phyloP scores from a whole-genome alignment of 2,888 invertebrate species.

The Agrotis ipsilon region DNA sequence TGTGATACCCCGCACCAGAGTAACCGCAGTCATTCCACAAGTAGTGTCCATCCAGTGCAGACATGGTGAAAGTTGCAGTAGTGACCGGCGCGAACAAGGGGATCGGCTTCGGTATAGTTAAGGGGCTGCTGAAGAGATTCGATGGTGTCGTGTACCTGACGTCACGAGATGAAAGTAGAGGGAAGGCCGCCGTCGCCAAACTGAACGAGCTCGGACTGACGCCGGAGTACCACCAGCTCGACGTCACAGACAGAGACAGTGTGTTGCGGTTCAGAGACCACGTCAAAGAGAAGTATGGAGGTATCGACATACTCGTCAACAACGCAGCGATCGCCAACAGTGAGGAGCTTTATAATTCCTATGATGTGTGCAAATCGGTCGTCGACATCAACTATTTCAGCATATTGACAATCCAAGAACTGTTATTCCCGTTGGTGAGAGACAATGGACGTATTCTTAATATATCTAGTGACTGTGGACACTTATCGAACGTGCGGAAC shows the following conservation, averaged over 20 bases:
- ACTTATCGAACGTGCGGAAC: slow-evolving; percentile 91
- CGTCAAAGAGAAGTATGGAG: slow-evolving; percentile 91
- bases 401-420: slow-evolving; percentile 91
- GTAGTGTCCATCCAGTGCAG: slow-evolving; percentile 3
- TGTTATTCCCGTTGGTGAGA: slow-evolving; percentile 93
- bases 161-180: slow-evolving; percentile 78
- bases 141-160: slow-evolving; percentile 91
- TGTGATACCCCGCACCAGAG: background rate
- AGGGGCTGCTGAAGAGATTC: slow-evolving; percentile 91
- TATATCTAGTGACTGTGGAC: slow-evolving; percentile 93
- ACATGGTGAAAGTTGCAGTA: slow-evolving; percentile 68
- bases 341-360: slow-evolving; percentile 65
- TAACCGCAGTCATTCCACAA: slow-evolving; percentile 14
- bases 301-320: slow-evolving; percentile 94
- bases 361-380: slow-evolving; percentile 90
- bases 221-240: slow-evolving; percentile 68
- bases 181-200: slow-evolving; percentile 69
- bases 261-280: slow-evolving; percentile 90
- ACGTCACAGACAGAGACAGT: slow-evolving; percentile 80
- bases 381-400: slow-evolving; percentile 93
- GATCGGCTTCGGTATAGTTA: slow-evolving; percentile 92
- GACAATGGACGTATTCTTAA: slow-evolving; percentile 94
- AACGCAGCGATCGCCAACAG: slow-evolving; percentile 93
- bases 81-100: slow-evolving; percentile 94
- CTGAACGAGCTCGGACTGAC: slow-evolving; percentile 68